Evolutionary conservation across 2,888 invertebrate species (phyloP).

Genomic region (Meliscaeva auricollis): DNA sequence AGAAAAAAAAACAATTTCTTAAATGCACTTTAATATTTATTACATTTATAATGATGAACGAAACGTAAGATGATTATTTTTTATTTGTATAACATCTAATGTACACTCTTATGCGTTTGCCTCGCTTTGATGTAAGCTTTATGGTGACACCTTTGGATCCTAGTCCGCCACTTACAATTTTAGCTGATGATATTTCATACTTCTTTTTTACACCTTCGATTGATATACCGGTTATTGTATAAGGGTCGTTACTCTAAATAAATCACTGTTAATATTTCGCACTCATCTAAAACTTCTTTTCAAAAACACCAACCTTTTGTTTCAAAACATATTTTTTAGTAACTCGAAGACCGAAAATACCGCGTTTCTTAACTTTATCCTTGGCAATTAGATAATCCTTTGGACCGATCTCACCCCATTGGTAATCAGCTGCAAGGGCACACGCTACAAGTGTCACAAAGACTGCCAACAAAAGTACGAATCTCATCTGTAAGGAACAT

Average conservation of each 20-base stretch:
- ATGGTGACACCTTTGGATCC: constrained; percentile 30
- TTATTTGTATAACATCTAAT: no score
- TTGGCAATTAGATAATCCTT: constrained; percentile 78
- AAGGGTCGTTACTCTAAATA: neutral
- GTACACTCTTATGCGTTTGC: neutral
- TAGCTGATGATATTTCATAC: neutral
- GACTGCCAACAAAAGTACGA: constrained; percentile 41
- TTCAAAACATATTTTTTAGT: constrained; percentile 79
- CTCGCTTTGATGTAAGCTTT: constrained; percentile 34
- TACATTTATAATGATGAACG: no score
- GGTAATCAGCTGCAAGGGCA: constrained; percentile 79
- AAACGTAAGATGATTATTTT: no score
- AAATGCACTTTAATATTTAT: no score
- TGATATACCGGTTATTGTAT: constrained; percentile 20
- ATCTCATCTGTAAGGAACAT: constrained; percentile 53
- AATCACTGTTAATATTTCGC: neutral
- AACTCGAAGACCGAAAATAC: constrained; percentile 77
- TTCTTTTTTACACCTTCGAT: neutral
- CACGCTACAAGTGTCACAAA: constrained; percentile 58
- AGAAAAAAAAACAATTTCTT: no score
- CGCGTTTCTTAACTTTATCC: constrained; percentile 78
- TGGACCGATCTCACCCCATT: constrained; percentile 79
- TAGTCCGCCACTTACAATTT: constrained; percentile 18
- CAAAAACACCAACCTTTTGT: constrained; percentile 77
- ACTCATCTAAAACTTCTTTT: neutral